Evolutionary conservation across 2,888 invertebrate genomes (phyloP).

Genomic region (Lordiphosa fenestrarum): DNA sequence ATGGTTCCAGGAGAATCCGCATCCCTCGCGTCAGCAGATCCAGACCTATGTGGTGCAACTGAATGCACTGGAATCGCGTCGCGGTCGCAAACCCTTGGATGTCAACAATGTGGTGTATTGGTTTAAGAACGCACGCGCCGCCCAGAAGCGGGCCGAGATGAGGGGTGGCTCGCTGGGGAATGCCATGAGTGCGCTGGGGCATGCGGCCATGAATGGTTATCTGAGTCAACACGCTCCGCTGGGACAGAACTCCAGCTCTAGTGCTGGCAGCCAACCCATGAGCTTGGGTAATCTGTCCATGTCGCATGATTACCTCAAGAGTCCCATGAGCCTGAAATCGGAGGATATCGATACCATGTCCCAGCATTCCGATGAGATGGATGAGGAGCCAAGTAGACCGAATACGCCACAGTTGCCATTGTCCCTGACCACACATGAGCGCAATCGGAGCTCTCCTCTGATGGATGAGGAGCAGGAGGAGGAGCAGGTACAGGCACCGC

Average conservation of each 20-base stretch:
- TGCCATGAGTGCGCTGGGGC: slow-evolving; percentile 73
- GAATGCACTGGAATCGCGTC: slow-evolving; percentile 94
- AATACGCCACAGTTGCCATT: slow-evolving; percentile 87
- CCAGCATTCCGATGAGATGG: slow-evolving; percentile 84
- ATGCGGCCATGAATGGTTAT: slow-evolving; percentile 79
- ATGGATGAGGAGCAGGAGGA: slow-evolving; percentile 57
- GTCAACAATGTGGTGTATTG: slow-evolving; percentile 97
- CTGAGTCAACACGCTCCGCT: slow-evolving; percentile 77
- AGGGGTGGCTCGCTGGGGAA: slow-evolving; percentile 81
- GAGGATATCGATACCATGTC: slow-evolving; percentile 85
- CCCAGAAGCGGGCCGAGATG: slow-evolving; percentile 94
- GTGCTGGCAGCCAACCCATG: slow-evolving; percentile 70
- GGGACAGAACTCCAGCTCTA: slow-evolving; percentile 74
- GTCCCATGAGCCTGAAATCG: slow-evolving; percentile 83
- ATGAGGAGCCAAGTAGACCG: slow-evolving; percentile 84
- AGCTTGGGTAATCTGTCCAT: slow-evolving; percentile 81
- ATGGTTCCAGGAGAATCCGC: slow-evolving; percentile 98
- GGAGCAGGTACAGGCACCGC: slow-evolving; percentile 18
- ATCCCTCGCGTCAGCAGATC: slow-evolving; percentile 97
- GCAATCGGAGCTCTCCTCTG: slow-evolving; percentile 74
- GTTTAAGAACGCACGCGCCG: slow-evolving; percentile 99
- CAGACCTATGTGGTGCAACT: slow-evolving; percentile 96
- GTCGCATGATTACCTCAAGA: slow-evolving; percentile 85
- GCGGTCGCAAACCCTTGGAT: slow-evolving; percentile 95
- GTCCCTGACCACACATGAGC: slow-evolving; percentile 84